Evolutionary conservation across 2,797 vertebrate species (phyloP), one percentile per base, ranked within the genome.

Genomic region (Agapornis canus): DNA sequence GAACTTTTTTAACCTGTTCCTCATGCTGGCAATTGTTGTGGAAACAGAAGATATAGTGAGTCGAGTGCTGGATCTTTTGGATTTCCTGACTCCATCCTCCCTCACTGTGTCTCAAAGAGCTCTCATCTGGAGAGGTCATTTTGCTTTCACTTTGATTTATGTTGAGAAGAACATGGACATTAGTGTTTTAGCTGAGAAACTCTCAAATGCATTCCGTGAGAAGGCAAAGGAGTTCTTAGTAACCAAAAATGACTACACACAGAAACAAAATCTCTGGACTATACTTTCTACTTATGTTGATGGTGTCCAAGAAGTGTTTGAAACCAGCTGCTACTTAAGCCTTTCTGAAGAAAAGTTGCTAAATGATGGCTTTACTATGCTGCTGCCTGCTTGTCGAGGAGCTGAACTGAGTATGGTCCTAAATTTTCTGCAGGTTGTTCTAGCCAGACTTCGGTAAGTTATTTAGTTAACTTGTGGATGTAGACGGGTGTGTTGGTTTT

Each of bases 311-410:
- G 99, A 99, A 97, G 99, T 99, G 77, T 99, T 99, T 89, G 99
- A 99, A 97, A 99, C 97, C 4, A 99, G 99, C 96, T 43, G 92
- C 90, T 95, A 89, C 86, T 97, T 99, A 59, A 97, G 97, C 90
- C 98, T 99, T 89, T 99, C 99, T 11, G 99, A 99, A 92, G 99
- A 99, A 79, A 99, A 98, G 97, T 97, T 99, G 84, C 98, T 99
- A 37, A 98, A 98, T 63, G 99, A 99, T 90, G 99, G 99, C 2
- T 99, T 99, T 82, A 98, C 98, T 88, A 99, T 99, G 98, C 93
- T 99, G 96, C 97, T 99, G 65, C 99, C 98, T 49, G 99, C 99
- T 31, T 99, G 99, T 96, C 98, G 98, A 83, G 98, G 98, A 89
- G 98, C 98, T 5, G 99, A 99, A 97, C 98, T 99, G 73, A 98